Base-by-base conservation (phyloP, 2,797 vertebrate species). In the Amblyopsis hoosieri region DNA sequence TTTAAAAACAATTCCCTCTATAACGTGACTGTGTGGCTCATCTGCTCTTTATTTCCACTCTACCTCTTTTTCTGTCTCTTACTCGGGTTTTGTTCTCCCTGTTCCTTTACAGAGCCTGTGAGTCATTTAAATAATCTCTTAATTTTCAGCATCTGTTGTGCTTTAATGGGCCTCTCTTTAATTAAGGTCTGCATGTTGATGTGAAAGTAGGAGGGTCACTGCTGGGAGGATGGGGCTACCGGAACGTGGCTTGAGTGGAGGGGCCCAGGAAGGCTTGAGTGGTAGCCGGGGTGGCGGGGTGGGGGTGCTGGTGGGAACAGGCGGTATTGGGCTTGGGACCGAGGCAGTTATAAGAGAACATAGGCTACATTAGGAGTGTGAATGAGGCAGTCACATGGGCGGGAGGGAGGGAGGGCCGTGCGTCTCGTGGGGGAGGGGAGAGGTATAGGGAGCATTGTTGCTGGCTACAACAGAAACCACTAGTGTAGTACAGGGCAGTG, bases 111-210 rank as follows among this genome's bases (percentile, higher is more conserved):
- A 7, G 31, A 54, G 48, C 78, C 81, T 78, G 86, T 78, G 87
- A 84, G 87, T 92, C 80, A 90, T 90, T 90, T 91, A 89, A 92
- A 93, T 91, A 92, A 94, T 90, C 92, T 90, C 90, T 89, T 89
- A 90, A 92, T 93, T 91, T 91, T 85, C 85, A 90, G 90, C 91
- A 92, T 92, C 90, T 92, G 90, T 80, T 86, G 83, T 89, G 76
- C 65, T 81, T 79, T 86, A 89, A 86, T 83, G 76, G 81, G 75
- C 81, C 80, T 77, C 85, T 81, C 86, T 84, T 89, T 92, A 91
- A 93, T 93, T 90, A 89, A 88, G 78, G 66, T 61, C 72, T 73
- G 77, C 80, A 69, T 75, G 76, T 67, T 83, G 71, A 74, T 87
- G 72, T 81, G 79, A 80, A 71, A 72, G 79, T 65, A 71, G 80